Base-by-base conservation (phyloP, 2,888 invertebrate genomes). In the Xanthorhoe spadicearia region DNA sequence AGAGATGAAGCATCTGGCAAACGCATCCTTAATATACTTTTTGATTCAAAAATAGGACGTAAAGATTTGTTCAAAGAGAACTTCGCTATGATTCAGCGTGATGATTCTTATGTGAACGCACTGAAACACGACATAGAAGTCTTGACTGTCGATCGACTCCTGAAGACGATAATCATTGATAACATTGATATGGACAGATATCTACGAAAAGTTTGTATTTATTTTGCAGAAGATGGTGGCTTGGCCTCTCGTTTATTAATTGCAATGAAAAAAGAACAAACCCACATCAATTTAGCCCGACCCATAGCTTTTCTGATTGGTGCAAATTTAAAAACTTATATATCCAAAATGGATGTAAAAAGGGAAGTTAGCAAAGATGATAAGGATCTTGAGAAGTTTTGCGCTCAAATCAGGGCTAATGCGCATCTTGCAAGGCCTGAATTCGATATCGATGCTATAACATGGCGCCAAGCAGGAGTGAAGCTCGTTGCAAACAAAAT, bases 81-180 rank as follows among this genome's bases (percentile, higher is more conserved):
- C 23, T 83, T 89, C 58, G 63, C 69, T 0, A 65, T 85, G 0
- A 72, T 77, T 2, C 77, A 82, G 49, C 80, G 78, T n/a, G 79
- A 83, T 54, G 81, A 74, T 7, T 83, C 87, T 0, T 85, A 84
- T 52, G 3, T 85, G 0, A 90, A 90, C 64, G 85, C 78, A 0
- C 68, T 90, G 15, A 83, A 83, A 35, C 87, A 89, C 15, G 80
- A 87, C n/a, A 63, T 76, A 1, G 55, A 65, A 5, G 69, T 83
- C 1, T 70, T 88, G 0, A 64, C 74, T 7, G 49, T 69, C 1
- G 77, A 80, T 9, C 23, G 28, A 28, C 10, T 48, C 48, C 28
- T 56, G 6, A 56, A 48, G 1, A 9, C 48, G 3, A 46, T 55
- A 28, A n/a, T 46, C 23, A n/a, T 15, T 23, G 56, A 48, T 9